Percentiles rank a stretch among this genome's conserved stretches.
Conservation (phyloP, 2,113 vertebrate species). For the Cheirogaleus medius region DNA sequence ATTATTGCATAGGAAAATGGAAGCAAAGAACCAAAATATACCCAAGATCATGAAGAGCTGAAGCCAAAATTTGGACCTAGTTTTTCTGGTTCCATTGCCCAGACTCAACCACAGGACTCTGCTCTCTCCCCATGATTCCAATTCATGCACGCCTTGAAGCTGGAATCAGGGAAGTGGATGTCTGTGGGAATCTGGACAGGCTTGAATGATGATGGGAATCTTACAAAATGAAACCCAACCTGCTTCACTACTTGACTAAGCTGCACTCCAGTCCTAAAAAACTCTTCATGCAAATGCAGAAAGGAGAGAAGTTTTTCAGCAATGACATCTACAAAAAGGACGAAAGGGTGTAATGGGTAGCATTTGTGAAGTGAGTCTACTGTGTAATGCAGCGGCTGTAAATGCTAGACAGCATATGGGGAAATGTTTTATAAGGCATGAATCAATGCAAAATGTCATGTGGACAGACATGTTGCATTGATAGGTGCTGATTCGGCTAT, state of each 20-base stretch:
- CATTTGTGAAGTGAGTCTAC: not conserved
- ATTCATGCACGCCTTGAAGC: not conserved
- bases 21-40: not conserved
- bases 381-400: not conserved
- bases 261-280: not conserved
- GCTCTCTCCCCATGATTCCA: not conserved
- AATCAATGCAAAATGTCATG: not conserved
- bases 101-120: not conserved
- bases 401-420: not conserved
- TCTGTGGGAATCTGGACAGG: not conserved
- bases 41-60: not conserved
- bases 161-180: accelerated
- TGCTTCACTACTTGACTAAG: not conserved
- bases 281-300: not conserved
- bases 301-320: not conserved
- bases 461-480: not conserved
- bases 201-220: not conserved
- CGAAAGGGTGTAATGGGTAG: not conserved
- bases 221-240: not conserved
- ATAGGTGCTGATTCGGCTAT: not conserved
- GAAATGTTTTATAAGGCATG: not conserved
- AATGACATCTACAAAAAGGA: not conserved
- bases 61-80: not conserved
- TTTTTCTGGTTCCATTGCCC: not conserved
- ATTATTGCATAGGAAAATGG: not conserved